phyloP scores from a whole-genome alignment of 2,797 vertebrate genomes.

The Ctenopoma kingsleyae region DNA sequence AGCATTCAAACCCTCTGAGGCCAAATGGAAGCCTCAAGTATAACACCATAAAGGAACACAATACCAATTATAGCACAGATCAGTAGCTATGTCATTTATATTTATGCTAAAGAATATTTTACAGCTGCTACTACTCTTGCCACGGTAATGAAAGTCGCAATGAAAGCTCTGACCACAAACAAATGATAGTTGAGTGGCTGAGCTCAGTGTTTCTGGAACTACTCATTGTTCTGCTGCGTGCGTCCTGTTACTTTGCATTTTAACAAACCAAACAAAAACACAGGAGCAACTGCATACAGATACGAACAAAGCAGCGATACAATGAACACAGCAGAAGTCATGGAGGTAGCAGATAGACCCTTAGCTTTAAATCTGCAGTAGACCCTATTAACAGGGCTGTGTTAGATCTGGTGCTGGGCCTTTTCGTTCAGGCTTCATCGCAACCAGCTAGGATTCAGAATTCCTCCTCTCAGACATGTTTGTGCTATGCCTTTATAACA shows the following conservation, averaged over 20 bases:
- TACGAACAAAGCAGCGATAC: constrained; percentile 26
- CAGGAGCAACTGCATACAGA: constrained; percentile 3
- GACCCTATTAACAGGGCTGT: constrained; percentile 51
- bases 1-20: constrained; percentile 15
- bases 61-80: constrained; percentile 14
- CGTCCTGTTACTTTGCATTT: constrained; percentile 4
- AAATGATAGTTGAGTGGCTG: neutral
- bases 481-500: constrained; percentile 1
- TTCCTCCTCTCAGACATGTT: constrained; percentile 19
- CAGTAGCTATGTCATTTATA: constrained; percentile 14
- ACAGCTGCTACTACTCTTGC: constrained; percentile 9
- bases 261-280: constrained; percentile 21
- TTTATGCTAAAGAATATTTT: constrained; percentile 19
- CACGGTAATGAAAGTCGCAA: neutral
- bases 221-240: neutral
- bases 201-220: constrained; percentile 2
- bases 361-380: constrained; percentile 55
- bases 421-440: constrained; percentile 64
- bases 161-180: constrained; percentile 7
- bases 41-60: constrained; percentile 28
- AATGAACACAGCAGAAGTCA: constrained; percentile 35
- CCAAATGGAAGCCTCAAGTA: constrained; percentile 22
- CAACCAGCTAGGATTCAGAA: constrained; percentile 30
- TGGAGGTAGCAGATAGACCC: constrained; percentile 43
- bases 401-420: constrained; percentile 60